Evolutionary conservation across 2,797 vertebrate genomes (phyloP).

Genomic region (Argentina silus): DNA sequence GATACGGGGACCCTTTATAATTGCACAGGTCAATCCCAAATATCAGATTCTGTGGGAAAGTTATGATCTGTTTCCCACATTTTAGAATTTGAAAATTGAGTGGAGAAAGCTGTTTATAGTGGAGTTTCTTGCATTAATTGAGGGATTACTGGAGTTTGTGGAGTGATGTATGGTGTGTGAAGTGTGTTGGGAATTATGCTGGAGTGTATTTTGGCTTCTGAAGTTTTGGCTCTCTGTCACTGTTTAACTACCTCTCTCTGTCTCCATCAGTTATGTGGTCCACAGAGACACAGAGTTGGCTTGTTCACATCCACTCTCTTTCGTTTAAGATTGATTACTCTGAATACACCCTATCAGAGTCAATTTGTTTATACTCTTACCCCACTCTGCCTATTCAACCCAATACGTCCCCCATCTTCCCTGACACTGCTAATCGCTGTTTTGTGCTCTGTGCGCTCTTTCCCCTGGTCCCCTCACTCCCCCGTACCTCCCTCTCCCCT

Average conservation of each 20-base stretch:
- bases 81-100: conserved; percentile 27
- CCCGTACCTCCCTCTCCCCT: conserved; percentile 2
- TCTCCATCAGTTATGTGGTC: conserved; percentile 47
- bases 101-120: conserved; percentile 25
- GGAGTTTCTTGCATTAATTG: conserved; percentile 13
- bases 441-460: conserved; percentile 17
- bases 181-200: conserved; percentile 48
- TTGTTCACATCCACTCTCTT: conserved; percentile 7
- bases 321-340: background rate
- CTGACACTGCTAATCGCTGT: conserved; percentile 37
- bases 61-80: conserved; percentile 34
- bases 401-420: conserved; percentile 8
- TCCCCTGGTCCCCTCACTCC: conserved; percentile 21
- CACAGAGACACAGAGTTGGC: conserved; percentile 38
- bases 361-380: conserved; percentile 19
- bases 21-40: conserved; percentile 30
- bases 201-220: conserved; percentile 42
- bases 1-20: conserved; percentile 38
- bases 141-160: conserved; percentile 27
- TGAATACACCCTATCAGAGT: conserved; percentile 7
- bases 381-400: conserved; percentile 32
- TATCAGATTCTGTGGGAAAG: conserved; percentile 49
- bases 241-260: conserved; percentile 19
- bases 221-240: conserved; percentile 32
- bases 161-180: conserved; percentile 26